phyloP scores from a whole-genome alignment of 2,888 invertebrate genomes.

The Chrysopilus asiliformis region DNA sequence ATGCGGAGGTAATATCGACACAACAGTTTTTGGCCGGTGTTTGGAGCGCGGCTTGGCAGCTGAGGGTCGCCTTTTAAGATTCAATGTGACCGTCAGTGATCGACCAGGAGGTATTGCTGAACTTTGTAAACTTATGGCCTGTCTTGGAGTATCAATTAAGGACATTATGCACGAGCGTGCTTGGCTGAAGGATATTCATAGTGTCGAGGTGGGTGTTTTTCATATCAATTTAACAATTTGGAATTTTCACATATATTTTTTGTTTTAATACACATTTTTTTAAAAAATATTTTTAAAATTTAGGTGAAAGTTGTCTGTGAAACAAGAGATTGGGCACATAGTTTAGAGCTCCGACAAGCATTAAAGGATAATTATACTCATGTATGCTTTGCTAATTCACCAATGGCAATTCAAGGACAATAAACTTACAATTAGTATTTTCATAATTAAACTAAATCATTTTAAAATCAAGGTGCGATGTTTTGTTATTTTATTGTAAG shows the following conservation, averaged over 20 bases:
- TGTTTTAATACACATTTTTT: slow-evolving; percentile 2
- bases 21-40: slow-evolving; percentile 76
- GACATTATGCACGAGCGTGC: slow-evolving; percentile 94
- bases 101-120: slow-evolving; percentile 81
- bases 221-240: slow-evolving; percentile 25
- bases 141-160: slow-evolving; percentile 78
- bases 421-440: too few relatives aligned
- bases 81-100: slow-evolving; percentile 68
- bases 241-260: neutral
- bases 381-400: slow-evolving; percentile 40
- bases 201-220: slow-evolving; percentile 42
- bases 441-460: too few relatives aligned
- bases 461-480: too few relatives aligned
- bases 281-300: slow-evolving; percentile 10
- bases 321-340: slow-evolving; percentile 71
- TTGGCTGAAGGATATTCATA: slow-evolving; percentile 86
- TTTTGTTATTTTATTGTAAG: too few relatives aligned
- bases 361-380: slow-evolving; percentile 42
- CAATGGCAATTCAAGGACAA: slow-evolving; percentile 26
- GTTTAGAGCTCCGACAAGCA: slow-evolving; percentile 44
- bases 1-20: slow-evolving; percentile 86
- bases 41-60: slow-evolving; percentile 79
- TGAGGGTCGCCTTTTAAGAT: slow-evolving; percentile 63
- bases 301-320: slow-evolving; percentile 84
- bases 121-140: slow-evolving; percentile 59